Evolutionary conservation across 2,888 invertebrate genomes (phyloP).

Genomic region (Drosophila yooni): DNA sequence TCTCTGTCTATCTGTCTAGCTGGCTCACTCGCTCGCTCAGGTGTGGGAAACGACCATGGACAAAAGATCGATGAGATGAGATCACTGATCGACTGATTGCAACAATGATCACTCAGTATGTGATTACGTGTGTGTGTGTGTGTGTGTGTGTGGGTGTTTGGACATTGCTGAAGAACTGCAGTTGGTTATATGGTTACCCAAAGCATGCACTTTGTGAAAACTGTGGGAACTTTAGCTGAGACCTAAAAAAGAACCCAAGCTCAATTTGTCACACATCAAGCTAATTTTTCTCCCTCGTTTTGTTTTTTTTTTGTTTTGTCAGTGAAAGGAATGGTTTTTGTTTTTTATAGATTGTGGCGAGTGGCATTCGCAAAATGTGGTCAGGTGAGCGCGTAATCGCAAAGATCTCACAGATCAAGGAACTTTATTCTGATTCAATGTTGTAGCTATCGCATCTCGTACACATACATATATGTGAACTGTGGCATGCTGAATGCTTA

Average conservation of each 20-base stretch:
- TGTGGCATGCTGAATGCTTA: constrained; percentile 31
- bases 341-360: neutral
- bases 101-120: constrained; percentile 21
- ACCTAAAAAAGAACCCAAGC: neutral
- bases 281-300: neutral
- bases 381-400: neutral
- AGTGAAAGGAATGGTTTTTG: neutral
- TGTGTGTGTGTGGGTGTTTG: constrained; percentile 12
- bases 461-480: neutral
- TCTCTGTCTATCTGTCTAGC: neutral
- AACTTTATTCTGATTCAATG: neutral
- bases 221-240: constrained; percentile 24
- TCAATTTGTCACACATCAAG: constrained; percentile 18
- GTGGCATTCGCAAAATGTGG: neutral
- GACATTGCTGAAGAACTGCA: constrained; percentile 23
- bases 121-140: neutral
- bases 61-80: constrained; percentile 57
- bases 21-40: constrained; percentile 3
- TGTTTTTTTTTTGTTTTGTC: neutral
- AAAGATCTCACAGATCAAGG: constrained; percentile 4
- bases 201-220: constrained; percentile 13
- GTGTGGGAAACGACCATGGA: constrained; percentile 59
- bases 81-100: constrained; percentile 58
- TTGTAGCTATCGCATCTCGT: neutral
- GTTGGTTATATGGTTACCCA: constrained; percentile 30